Evolutionary conservation across 2,113 vertebrate species (phyloP).

Genomic region (Naja naja): DNA sequence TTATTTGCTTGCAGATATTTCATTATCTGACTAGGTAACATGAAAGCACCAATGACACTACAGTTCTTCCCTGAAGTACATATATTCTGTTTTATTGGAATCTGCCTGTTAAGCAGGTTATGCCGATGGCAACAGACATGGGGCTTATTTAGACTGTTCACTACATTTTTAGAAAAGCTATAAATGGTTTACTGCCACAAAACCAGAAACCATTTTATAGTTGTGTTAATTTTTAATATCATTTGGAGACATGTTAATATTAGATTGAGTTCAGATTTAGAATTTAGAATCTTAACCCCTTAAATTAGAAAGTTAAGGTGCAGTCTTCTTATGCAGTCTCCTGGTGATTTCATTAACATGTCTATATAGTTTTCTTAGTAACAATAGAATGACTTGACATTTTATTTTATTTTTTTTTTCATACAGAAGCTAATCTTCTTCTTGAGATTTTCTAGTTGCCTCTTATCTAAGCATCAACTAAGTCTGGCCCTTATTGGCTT

Average conservation of each 20-base stretch:
- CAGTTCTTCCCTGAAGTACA: neutral
- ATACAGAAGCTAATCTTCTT: neutral
- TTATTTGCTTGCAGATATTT: neutral
- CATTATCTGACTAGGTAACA: neutral
- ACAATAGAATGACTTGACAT: neutral
- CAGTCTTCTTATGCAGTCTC: neutral
- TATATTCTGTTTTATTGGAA: neutral
- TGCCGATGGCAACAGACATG: neutral
- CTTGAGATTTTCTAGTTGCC: neutral
- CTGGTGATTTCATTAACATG: neutral
- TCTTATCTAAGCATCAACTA: neutral
- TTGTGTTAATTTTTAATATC: neutral
- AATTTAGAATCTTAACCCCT: neutral
- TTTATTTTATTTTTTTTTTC: neutral
- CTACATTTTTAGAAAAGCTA: neutral
- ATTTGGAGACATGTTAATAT: neutral
- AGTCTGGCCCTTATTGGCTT: neutral
- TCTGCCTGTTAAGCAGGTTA: neutral
- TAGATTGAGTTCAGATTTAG: neutral
- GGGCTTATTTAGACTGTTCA: neutral
- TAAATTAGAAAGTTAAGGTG: neutral
- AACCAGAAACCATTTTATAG: neutral
- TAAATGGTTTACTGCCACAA: neutral
- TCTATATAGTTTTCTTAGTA: neutral
- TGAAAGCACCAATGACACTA: neutral